Base-by-base conservation (phyloP, 2,888 invertebrate genomes). In the Agonopterix alstromeriana region DNA sequence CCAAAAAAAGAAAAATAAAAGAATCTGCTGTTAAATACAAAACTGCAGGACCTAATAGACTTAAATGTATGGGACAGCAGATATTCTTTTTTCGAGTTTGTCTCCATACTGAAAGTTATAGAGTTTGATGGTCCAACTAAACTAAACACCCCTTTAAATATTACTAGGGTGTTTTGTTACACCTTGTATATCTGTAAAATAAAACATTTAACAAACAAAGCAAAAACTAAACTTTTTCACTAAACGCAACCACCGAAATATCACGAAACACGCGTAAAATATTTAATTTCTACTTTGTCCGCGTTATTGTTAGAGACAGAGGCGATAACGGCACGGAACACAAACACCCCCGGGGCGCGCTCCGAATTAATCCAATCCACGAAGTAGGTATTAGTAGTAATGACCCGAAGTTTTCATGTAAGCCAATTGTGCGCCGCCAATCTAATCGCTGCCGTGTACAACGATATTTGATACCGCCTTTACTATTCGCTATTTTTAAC, bases 341-440 rank as follows among this genome's bases (percentile, higher is more conserved):
- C 67, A 70, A 72, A 66, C 71, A 65, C 67, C 72, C 73, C 60
- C 60, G 61, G 68, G 71, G 70, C 70, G 64, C 69, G 70, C 70
- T 73, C 68, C 53, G 63, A 78, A 82, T 83, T 83, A 83, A 82
- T 79, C 73, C 77, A 73, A 73, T 68, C 67, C 74, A 72, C 70
- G 67, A 60, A 71, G 61, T 63, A 69, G 60, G 72, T 72, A 77
- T 69, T 71, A 77, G 68, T 64, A 62, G 69, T 80, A 82, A 82
- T 79, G 70, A 71, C 63, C 58, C 67, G 73, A 79, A 79, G 73
- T 84, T 85, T 79, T 64, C 74, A 82, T 82, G 83, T 82, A 84
- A 85, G 76, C 83, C 82, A 82, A 82, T 85, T 82, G 80, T 82
- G 69, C 75, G 72, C 68, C 65, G 73, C 71, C 84, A 85, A 85